phyloP scores from a whole-genome alignment of 2,797 vertebrate species.

The Molothrus ater region DNA sequence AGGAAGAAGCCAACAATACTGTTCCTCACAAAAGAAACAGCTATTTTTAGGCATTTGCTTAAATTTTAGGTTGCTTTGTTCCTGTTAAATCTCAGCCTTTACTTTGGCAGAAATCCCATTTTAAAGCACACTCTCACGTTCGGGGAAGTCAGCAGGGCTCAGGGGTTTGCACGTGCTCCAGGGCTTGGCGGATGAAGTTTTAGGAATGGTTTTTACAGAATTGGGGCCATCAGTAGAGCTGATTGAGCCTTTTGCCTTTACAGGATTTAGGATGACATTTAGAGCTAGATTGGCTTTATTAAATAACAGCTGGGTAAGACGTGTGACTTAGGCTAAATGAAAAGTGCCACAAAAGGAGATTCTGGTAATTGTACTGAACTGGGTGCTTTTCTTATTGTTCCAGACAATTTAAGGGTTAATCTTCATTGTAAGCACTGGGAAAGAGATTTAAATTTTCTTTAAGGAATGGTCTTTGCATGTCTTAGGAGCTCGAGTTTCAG shows the following conservation, averaged over 20 bases:
- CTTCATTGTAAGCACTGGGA: background rate
- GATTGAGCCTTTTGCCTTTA: background rate
- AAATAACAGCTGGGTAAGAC: background rate
- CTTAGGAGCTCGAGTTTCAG: background rate
- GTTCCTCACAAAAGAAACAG: slow-evolving; percentile 13
- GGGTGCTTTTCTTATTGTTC: background rate
- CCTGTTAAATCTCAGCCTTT: slow-evolving; percentile 29
- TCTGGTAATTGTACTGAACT: background rate
- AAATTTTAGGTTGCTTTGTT: slow-evolving; percentile 41
- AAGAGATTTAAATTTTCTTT: background rate
- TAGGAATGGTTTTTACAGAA: background rate
- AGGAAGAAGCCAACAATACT: slow-evolving; percentile 2
- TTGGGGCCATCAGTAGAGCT: background rate
- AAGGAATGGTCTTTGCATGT: background rate
- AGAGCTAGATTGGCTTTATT: background rate
- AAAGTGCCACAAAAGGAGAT: background rate
- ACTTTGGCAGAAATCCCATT: slow-evolving; percentile 16
- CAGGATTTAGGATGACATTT: background rate
- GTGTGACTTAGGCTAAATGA: background rate
- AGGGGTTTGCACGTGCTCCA: background rate
- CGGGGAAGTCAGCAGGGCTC: background rate
- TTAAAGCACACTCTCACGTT: background rate
- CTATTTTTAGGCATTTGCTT: slow-evolving; percentile 57
- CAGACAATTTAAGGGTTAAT: background rate
- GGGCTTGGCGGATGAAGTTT: background rate